Evolutionary conservation across 2,113 vertebrate species (phyloP), one percentile per base, ranked within the genome.

Genomic region (Otus sunia): DNA sequence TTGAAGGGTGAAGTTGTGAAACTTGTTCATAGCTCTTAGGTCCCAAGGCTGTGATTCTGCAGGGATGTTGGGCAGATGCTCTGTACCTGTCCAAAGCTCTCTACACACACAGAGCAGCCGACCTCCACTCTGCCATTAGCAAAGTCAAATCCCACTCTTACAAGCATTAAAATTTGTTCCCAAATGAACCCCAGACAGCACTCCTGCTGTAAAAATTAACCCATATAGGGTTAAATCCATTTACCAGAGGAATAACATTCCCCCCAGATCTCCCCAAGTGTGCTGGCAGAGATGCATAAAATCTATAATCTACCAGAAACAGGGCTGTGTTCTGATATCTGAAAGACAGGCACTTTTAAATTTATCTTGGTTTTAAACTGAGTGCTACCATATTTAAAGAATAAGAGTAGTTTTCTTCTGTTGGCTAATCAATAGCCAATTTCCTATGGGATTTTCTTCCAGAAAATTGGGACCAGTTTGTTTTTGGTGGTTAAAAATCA

Each of bases 401-500:
- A 86, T 30, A 68, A 69, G 78, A 55, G 49, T 16, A 12, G 12
- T 62, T 69, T 49, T 60, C 34, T 90, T 60, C 49, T 74, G 29
- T 45, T 76, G 59, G 71, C 27, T 63, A 74, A 72, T 56, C 62
- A 67, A 22, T n/a, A 92, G 25, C 20, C 76, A 77, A 22, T 63
- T 80, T 59, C 15, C 26, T 60, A 32, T 2, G 9, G 32, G 29
- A n/a, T 63, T 77, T 84, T 86, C 5, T 78, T 47, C 45, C 23
- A 45, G 49, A 58, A 92, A 93, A 71, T 79, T 59, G 67, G 30
- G 15, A 53, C 13, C 6, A 16, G 25, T 67, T 89, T 94, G 15
- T 34, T 86, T 86, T 63, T 3, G 11, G 21, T 81, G 20, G 36
- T 76, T 92, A 84, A 86, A 90, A 80, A 83, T 88, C 41, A 47